Base-by-base conservation (phyloP, 2,797 vertebrate species). In the Coregonus sp. region DNA sequence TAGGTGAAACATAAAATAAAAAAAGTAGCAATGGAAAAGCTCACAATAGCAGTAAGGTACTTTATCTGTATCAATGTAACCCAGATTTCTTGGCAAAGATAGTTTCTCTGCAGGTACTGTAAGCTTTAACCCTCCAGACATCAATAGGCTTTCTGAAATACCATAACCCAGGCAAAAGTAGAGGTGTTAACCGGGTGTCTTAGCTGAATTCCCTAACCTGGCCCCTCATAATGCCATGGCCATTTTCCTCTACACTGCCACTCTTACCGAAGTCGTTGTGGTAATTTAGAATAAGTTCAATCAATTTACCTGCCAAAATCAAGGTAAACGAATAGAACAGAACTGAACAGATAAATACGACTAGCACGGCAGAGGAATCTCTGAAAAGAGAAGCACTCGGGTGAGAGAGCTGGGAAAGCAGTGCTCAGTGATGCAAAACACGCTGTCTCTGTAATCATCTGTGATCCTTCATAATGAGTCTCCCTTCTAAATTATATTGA, bases 351-450 rank as follows among this genome's bases (percentile, higher is more conserved):
- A 59, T n/a, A n/a, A 20, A 59, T 20, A 51, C 16, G 33, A 56
- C 9, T 52, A 63, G 33, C 29, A 54, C 15, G 29, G 25, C 6
- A 54, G 70, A 33, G 47, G 75, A 20, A 75, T 74, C 59, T 65
- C n/a, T n/a, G 56, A 29, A 47, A 37, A 40, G 54, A 20, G 54
- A 74, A 5, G 1, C 18, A 40, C 29, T 51, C 20, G 25, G 56
- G 70, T 47, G 20, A 51, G 76, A 68, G 71, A 18, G 33, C 40
- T 68, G 70, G 56, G 31, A 25, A 35, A 40, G 71, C 65, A 5
- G 35, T 56, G 37, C 51, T 69, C 78, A 50, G 29, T 69, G 31
- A 35, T n/a, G 25, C 40, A 47, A n/a, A 56, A 73, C n/a, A n/a
- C 50, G 20, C 16, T 1, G 4, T 4, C 3, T 20, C 71, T 50